These are phyloP conservation scores for Acanthosepion lycidas DNA, from an alignment of 2,888 invertebrate genomes.

Conservation along the genomic window DNA sequence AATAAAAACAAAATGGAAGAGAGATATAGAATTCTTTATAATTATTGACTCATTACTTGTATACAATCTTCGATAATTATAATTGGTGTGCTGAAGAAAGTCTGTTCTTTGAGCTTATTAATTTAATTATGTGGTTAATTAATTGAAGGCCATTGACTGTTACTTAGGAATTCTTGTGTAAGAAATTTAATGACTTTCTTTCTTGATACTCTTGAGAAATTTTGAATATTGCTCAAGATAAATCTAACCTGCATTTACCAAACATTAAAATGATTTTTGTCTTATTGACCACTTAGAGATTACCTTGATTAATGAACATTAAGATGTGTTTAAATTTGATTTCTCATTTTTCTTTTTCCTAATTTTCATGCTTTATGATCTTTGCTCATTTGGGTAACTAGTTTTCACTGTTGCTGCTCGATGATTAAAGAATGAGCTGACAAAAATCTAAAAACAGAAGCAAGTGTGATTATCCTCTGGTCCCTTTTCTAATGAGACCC, in stretches of 20 bases:
- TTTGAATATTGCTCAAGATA: constrained; percentile 33
- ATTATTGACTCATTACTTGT: neutral
- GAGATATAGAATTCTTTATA: neutral
- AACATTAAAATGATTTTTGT: neutral
- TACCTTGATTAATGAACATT: too few species aligned
- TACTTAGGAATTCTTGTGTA: neutral
- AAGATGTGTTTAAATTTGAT: neutral
- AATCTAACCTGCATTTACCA: neutral
- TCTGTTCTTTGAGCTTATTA: constrained; percentile 18
- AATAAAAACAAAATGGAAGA: neutral
- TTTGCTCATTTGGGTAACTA: neutral
- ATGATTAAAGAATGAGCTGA: neutral
- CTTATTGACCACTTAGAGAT: too few species aligned
- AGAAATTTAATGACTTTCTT: constrained; percentile 33
- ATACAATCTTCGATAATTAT: neutral
- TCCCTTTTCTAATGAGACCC: neutral
- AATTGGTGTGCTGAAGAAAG: neutral
- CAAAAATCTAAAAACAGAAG: neutral
- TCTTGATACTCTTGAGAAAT: neutral
- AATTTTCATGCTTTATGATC: neutral
- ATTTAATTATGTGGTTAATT: neutral
- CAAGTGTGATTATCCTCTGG: neutral
- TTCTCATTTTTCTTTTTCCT: neutral
- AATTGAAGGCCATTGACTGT: neutral
- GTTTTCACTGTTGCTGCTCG: neutral